Percentiles rank a stretch among this genome's conserved stretches.
These are phyloP conservation scores for Chrysolophus pictus DNA, from an alignment of 2,797 vertebrate genomes.

Conservation along the genomic window DNA sequence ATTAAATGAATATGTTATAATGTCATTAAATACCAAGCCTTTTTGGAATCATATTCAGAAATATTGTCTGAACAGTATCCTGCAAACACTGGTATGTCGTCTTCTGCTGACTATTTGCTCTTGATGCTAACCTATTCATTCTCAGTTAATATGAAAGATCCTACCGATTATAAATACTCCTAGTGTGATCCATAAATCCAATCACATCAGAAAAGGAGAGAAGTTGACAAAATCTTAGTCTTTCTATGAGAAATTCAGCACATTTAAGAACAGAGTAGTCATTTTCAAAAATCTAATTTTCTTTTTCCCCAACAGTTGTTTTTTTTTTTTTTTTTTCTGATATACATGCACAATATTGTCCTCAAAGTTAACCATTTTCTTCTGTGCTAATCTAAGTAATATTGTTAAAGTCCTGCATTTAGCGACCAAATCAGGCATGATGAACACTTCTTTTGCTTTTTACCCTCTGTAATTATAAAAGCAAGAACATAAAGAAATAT, in stretches of 20 bases:
- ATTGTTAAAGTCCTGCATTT: neutral
- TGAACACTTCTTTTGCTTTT: neutral
- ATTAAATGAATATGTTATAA: no score
- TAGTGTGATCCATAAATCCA: neutral
- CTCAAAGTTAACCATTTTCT: neutral
- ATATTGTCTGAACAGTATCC: no score
- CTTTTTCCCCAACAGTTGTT: no score
- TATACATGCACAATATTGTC: neutral
- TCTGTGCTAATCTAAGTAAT: neutral
- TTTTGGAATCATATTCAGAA: no score
- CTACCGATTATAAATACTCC: neutral
- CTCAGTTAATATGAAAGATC: no score
- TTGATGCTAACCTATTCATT: no score
- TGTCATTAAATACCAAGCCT: no score
- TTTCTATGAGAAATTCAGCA: neutral
- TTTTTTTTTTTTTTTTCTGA: no score
- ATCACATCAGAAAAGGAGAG: neutral
- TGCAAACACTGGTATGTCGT: no score
- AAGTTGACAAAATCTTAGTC: neutral
- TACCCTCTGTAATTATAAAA: neutral
- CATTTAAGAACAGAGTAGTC: neutral
- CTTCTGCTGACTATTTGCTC: no score
- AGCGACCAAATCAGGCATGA: fast-evolving
- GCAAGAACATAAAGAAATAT: neutral
- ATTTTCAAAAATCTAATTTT: neutral